Evolutionary conservation across 2,888 invertebrate genomes (phyloP).

Genomic region (Salticus scenicus): DNA sequence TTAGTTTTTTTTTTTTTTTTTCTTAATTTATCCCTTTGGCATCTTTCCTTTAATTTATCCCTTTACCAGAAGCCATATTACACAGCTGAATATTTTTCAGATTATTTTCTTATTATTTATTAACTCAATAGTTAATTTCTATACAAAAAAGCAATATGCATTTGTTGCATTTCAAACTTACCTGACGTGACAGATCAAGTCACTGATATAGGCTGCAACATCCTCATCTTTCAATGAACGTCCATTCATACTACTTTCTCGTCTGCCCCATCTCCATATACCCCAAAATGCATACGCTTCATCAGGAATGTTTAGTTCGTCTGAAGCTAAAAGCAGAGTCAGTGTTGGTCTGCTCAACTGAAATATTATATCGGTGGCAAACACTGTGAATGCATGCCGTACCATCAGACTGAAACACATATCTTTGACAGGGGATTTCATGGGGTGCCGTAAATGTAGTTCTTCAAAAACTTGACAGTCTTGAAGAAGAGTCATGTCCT

Average conservation of each 20-base stretch:
- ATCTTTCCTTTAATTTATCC: too few species aligned
- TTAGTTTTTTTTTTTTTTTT: too few species aligned
- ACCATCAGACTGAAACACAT: constrained; percentile 17
- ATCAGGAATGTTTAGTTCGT: constrained; percentile 38
- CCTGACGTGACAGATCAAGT: constrained; percentile 29
- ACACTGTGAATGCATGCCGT: constrained; percentile 21
- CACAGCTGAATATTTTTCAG: too few species aligned
- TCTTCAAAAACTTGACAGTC: constrained; percentile 22
- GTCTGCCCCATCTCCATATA: constrained; percentile 44
- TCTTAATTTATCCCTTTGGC: too few species aligned
- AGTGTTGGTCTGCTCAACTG: constrained; percentile 1
- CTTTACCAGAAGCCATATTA: too few species aligned
- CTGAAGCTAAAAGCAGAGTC: constrained; percentile 3
- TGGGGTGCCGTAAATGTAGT: constrained; percentile 2
- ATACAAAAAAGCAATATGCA: too few species aligned
- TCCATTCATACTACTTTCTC: not conserved
- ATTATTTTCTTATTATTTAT: too few species aligned
- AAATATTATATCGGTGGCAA: constrained; percentile 29
- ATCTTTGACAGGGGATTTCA: constrained; percentile 1
- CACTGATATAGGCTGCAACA: constrained; percentile 3
- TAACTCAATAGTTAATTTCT: too few species aligned
- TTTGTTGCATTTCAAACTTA: too few species aligned
- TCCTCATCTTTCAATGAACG: constrained; percentile 6
- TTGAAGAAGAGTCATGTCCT: constrained; percentile 15
- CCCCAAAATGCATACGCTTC: constrained; percentile 44